These are phyloP conservation scores for Heterotilapia buettikoferi DNA, from an alignment of 2,113 vertebrate genomes.

Conservation along the genomic window DNA sequence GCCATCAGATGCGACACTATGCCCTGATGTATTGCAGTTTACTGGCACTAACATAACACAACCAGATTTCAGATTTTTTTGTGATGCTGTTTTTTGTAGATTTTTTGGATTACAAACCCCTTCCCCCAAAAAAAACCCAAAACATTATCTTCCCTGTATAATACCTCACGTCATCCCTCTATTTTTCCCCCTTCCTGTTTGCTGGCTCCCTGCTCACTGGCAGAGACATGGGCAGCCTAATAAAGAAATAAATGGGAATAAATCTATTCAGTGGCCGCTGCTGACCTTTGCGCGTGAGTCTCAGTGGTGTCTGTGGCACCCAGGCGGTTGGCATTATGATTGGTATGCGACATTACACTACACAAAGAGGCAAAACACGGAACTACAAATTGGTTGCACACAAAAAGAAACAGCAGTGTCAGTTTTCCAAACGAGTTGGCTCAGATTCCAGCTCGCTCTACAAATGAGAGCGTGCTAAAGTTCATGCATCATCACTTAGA, in stretches of 20 bases:
- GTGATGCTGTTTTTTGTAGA: background rate
- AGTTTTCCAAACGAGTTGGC: background rate
- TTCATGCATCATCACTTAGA: background rate
- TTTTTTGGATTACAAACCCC: background rate
- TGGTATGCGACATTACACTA: conserved; percentile 37
- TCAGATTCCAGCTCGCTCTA: background rate
- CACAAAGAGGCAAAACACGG: background rate
- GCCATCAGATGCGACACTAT: conserved; percentile 12
- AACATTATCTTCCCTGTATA: background rate
- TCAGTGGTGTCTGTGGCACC: conserved; percentile 37
- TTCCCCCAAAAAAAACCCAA: background rate
- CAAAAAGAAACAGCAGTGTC: background rate
- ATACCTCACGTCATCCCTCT: background rate
- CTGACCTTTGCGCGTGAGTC: conserved; percentile 56
- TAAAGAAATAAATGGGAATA: conserved; percentile 10
- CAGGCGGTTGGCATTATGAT: conserved; percentile 25
- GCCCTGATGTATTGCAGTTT: background rate
- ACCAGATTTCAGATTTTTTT: background rate
- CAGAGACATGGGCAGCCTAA: background rate
- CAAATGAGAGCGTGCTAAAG: background rate
- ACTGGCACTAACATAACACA: background rate
- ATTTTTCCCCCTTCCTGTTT: background rate
- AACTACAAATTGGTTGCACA: background rate
- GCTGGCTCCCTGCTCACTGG: background rate
- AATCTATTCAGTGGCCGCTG: conserved; percentile 32